Evolutionary conservation across 64 coral and sea anemone species (phyloP).

Genomic region (Pachyseris speciosa): DNA sequence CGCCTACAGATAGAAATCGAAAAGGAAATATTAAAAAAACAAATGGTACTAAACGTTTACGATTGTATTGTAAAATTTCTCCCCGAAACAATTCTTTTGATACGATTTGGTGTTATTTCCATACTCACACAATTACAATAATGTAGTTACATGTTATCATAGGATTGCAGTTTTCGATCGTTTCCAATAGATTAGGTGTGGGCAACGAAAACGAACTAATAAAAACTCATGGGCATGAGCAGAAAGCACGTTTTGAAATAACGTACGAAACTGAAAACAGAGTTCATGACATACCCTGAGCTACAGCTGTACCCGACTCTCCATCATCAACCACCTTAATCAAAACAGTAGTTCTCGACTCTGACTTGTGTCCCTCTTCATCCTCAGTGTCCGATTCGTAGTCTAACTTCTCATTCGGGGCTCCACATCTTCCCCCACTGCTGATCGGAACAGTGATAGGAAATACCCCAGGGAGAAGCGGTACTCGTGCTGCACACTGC

Average conservation of each 20-base stretch:
- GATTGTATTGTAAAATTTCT: background rate
- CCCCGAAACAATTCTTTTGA: background rate
- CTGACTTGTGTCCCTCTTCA: background rate
- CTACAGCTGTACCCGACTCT: background rate
- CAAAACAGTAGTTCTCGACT: constrained; percentile 62
- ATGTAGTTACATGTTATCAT: too few species aligned
- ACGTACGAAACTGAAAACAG: background rate
- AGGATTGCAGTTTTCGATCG: too few species aligned
- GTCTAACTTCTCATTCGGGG: constrained; percentile 40
- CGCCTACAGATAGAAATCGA: background rate
- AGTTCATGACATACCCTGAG: background rate
- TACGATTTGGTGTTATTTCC: too few species aligned
- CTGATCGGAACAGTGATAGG: constrained; percentile 75
- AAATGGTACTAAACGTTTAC: background rate
- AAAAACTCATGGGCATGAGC: too few species aligned
- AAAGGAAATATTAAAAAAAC: background rate
- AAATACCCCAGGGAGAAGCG: constrained; percentile 92
- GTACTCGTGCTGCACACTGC: constrained; percentile 88
- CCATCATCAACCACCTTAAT: constrained; percentile 72
- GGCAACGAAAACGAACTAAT: too few species aligned
- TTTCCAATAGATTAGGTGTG: too few species aligned
- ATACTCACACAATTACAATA: too few species aligned
- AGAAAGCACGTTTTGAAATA: background rate
- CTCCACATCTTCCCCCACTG: constrained; percentile 65
- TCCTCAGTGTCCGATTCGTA: constrained; percentile 71